A percentile compares a stretch with the other conserved stretches of the same genome.
phyloP scores from a whole-genome alignment of 1,140 invertebrate genomes.

The Atta texana region DNA sequence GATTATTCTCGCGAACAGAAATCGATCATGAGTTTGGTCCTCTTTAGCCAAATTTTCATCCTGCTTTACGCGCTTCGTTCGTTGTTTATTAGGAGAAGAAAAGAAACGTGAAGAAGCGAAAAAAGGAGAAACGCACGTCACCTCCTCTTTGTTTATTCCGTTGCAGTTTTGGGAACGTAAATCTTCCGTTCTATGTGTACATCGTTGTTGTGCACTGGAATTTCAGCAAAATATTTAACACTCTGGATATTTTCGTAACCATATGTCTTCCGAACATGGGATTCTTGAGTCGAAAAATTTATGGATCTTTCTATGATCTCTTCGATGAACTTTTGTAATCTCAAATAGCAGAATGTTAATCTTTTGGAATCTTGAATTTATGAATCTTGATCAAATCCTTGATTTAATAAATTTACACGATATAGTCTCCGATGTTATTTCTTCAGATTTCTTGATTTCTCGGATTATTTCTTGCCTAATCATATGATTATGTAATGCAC shows the following conservation, averaged over 20 bases:
- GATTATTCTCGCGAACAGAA: slow-evolving; percentile 4
- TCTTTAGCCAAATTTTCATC: neutral
- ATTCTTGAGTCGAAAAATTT: slow-evolving; percentile 14
- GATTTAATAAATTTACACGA: slow-evolving; percentile 13
- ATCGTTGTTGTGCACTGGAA: neutral
- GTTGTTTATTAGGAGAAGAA: neutral
- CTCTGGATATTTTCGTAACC: neutral
- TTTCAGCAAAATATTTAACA: neutral
- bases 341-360: slow-evolving; percentile 27
- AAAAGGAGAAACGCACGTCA: neutral
- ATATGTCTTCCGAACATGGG: neutral
- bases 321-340: neutral
- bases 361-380: slow-evolving; percentile 34
- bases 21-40: neutral
- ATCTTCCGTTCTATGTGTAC: neutral
- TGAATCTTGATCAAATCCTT: slow-evolving; percentile 1
- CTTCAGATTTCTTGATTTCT: neutral
- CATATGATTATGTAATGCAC: neutral
- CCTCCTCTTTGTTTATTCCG: neutral
- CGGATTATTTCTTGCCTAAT: neutral
- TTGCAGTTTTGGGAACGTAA: neutral
- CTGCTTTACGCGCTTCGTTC: neutral
- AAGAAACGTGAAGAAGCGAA: neutral
- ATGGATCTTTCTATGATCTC: slow-evolving; percentile 7
- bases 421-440: neutral